Conservation (phyloP, 1,140 invertebrate species). For the Drosophila neocordata region DNA sequence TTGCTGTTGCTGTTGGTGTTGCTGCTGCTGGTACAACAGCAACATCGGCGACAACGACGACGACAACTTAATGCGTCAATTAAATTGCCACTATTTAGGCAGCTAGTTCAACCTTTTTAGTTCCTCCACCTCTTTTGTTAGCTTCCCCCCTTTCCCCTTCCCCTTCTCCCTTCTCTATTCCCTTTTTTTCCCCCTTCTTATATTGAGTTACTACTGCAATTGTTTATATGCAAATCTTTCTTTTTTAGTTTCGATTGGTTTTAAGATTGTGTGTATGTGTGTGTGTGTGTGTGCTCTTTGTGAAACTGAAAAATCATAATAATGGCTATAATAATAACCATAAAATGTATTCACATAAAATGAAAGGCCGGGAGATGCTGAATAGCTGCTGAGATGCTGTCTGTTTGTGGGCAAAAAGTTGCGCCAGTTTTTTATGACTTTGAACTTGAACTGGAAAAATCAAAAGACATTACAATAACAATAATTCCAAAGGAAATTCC, state of each 20-base stretch:
- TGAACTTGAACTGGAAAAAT: constrained; percentile 74
- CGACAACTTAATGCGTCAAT: constrained; percentile 73
- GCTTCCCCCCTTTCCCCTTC: too few relatives aligned
- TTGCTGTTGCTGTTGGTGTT: too few relatives aligned
- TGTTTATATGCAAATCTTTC: constrained; percentile 68
- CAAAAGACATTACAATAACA: constrained; percentile 8
- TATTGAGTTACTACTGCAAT: constrained; percentile 46
- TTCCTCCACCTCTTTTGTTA: neutral
- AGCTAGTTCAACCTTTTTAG: constrained; percentile 23
- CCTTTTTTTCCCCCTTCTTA: neutral
- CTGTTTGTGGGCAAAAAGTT: constrained; percentile 44
- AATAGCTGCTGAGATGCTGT: constrained; percentile 11
- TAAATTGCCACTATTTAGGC: constrained; percentile 64
- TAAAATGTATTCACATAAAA: constrained; percentile 69
- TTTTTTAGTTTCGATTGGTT: constrained; percentile 50
- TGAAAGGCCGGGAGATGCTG: constrained; percentile 58
- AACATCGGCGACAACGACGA: constrained; percentile 1
- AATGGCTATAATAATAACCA: constrained; percentile 46
- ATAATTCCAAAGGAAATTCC: constrained; percentile 31
- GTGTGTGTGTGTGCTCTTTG: constrained; percentile 6
- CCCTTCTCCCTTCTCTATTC: too few relatives aligned
- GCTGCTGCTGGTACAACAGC: too few relatives aligned
- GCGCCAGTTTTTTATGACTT: constrained; percentile 75
- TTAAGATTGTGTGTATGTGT: constrained; percentile 15
- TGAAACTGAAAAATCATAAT: constrained; percentile 26